Evolutionary conservation across 2,888 invertebrate genomes (phyloP).

Genomic region (Cephonodes hylas): DNA sequence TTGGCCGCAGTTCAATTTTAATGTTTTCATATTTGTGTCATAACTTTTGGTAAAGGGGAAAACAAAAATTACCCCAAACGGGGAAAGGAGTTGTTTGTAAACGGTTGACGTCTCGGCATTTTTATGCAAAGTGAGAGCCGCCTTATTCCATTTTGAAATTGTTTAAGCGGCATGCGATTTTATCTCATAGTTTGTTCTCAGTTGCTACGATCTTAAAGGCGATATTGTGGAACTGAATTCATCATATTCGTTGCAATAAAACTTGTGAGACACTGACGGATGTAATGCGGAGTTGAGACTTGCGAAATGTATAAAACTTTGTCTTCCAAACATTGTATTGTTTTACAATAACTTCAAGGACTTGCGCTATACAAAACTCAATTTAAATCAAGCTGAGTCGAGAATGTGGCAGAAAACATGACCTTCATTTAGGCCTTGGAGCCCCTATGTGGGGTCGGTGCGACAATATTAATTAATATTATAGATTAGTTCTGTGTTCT

Average conservation of each 20-base stretch:
- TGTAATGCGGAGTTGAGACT: constrained; percentile 61
- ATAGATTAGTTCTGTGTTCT: constrained; percentile 20
- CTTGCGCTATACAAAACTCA: constrained; percentile 37
- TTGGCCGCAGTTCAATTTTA: constrained; percentile 76
- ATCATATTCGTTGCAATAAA: constrained; percentile 72
- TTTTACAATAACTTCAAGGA: constrained; percentile 49
- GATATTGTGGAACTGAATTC: constrained; percentile 61
- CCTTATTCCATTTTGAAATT: constrained; percentile 70
- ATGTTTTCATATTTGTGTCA: constrained; percentile 75
- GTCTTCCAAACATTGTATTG: constrained; percentile 53
- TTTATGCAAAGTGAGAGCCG: constrained; percentile 68
- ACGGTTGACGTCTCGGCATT: constrained; percentile 74
- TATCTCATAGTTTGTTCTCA: constrained; percentile 47
- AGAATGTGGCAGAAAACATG: neutral
- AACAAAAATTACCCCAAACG: constrained; percentile 67
- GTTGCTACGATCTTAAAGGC: constrained; percentile 27
- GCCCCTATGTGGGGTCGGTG: neutral
- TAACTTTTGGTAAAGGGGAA: constrained; percentile 69
- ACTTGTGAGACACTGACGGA: constrained; percentile 75
- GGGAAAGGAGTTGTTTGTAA: constrained; percentile 74
- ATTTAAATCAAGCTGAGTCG: constrained; percentile 23
- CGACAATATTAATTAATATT: neutral
- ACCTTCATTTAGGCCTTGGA: neutral
- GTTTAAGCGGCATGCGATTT: constrained; percentile 66
- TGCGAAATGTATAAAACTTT: constrained; percentile 55